phyloP scores from a whole-genome alignment of 2,113 vertebrate genomes.

The Blennius ocellaris region DNA sequence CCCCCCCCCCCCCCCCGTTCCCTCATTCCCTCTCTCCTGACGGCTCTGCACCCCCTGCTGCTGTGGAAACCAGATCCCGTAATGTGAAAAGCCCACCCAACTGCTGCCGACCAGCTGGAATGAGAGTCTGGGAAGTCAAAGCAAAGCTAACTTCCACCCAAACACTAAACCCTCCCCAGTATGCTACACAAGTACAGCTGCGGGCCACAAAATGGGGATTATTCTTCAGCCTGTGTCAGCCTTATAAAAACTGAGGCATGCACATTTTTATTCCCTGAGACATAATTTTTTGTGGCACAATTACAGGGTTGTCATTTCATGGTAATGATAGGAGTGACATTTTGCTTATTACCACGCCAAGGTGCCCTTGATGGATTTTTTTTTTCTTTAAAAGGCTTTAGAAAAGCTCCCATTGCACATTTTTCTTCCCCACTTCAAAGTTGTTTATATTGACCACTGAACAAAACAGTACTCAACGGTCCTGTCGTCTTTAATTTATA shows the following conservation, averaged over 20 bases:
- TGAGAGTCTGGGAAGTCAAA: conserved; percentile 68
- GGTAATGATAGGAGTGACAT: conserved; percentile 63
- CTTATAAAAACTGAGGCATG: conserved; percentile 48
- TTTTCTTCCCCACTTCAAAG: conserved; percentile 17
- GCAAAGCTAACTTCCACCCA: conserved; percentile 55
- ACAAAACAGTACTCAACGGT: conserved; percentile 35
- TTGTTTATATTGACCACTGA: conserved; percentile 53
- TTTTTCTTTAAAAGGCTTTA: conserved; percentile 4
- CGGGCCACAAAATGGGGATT: conserved; percentile 46
- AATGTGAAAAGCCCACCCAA: conserved; percentile 77
- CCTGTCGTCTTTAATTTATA: conserved; percentile 42
- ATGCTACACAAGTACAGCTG: conserved; percentile 21
- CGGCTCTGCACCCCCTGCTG: conserved; percentile 63
- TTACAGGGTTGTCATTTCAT: conserved; percentile 62
- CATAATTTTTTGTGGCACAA: conserved; percentile 58
- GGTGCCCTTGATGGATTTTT: conserved; percentile 64
- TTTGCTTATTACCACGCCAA: conserved; percentile 58
- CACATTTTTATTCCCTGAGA: conserved; percentile 34
- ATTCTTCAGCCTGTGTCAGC: conserved; percentile 56
- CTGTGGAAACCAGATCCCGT: conserved; percentile 75
- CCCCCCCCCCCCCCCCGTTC: neutral
- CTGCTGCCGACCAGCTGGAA: conserved; percentile 73
- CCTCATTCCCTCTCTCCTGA: conserved; percentile 3
- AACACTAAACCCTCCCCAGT: conserved; percentile 41
- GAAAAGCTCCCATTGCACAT: conserved; percentile 35